phyloP scores from a whole-genome alignment of 2,113 vertebrate species.

The Ciconia boyciana region DNA sequence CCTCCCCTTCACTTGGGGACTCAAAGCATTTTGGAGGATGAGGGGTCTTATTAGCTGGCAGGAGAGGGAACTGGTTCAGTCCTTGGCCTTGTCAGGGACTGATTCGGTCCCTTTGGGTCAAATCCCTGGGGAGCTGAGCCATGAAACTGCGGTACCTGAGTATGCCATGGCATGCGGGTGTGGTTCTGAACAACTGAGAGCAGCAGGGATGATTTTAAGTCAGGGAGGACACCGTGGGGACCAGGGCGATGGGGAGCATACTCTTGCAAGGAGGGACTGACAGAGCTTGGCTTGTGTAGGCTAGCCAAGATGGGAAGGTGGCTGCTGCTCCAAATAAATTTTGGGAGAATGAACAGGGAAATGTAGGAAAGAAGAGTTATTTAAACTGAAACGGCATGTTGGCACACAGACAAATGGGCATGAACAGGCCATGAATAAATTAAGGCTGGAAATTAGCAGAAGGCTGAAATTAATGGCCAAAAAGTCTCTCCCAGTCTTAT shows the following conservation, averaged over 20 bases:
- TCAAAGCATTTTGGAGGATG: background rate
- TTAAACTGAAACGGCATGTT: background rate
- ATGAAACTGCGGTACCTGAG: background rate
- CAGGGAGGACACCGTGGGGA: background rate
- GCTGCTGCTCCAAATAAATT: background rate
- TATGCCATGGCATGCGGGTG: background rate
- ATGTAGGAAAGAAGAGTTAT: background rate
- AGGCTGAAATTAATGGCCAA: slow-evolving; percentile 27
- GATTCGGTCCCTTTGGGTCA: background rate
- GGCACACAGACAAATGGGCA: slow-evolving; percentile 22
- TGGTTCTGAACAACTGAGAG: background rate
- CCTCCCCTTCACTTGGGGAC: background rate
- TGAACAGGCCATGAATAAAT: slow-evolving; percentile 34
- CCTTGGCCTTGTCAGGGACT: background rate
- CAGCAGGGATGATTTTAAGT: background rate
- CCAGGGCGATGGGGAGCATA: background rate
- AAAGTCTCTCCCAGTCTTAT: background rate
- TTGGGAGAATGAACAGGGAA: background rate
- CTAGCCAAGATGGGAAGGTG: background rate
- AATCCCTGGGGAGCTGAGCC: background rate
- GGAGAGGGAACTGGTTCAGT: background rate
- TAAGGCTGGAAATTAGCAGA: slow-evolving; percentile 37
- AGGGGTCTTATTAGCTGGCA: background rate
- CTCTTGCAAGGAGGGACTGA: background rate
- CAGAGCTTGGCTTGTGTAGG: background rate